Percentiles rank a stretch among this genome's conserved stretches.
Evolutionary conservation across 2,113 vertebrate species (phyloP).

Genomic region (Tretioscincus oriximinensis): DNA sequence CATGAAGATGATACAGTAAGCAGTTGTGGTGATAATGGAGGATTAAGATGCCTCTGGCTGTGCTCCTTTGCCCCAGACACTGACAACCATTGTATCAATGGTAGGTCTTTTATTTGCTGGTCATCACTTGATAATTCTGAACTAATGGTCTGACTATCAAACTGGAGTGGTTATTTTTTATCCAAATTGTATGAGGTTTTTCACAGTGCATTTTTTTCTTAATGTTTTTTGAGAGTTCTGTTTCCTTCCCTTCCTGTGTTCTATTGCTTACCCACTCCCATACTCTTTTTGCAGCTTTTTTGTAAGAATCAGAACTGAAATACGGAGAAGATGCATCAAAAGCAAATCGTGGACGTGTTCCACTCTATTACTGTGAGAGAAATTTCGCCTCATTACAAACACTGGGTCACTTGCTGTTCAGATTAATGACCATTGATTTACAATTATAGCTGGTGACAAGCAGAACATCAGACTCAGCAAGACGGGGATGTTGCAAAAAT

Average conservation of each 20-base stretch:
- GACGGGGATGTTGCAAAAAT: background rate
- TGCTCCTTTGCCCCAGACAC: no score
- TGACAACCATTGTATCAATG: no score
- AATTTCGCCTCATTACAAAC: constrained; percentile 18
- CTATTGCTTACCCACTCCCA: background rate
- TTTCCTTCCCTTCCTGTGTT: background rate
- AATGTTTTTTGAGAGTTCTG: background rate
- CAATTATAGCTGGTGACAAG: constrained; percentile 21
- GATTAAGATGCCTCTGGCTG: no score
- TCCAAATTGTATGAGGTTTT: no score
- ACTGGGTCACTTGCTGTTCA: background rate
- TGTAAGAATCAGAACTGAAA: background rate
- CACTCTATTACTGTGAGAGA: background rate
- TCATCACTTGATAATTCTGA: no score
- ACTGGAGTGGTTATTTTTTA: no score
- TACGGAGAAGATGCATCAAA: background rate
- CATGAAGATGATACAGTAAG: no score
- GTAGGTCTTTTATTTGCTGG: no score
- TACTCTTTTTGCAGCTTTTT: background rate
- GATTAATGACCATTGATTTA: constrained; percentile 29
- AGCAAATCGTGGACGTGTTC: background rate
- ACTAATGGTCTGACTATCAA: no score
- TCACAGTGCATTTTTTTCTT: no score
- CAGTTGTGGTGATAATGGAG: no score
- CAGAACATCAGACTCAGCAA: constrained; percentile 17